These are phyloP conservation scores for Beris morrisii DNA, from an alignment of 2,888 invertebrate species.

Conservation along the genomic window DNA sequence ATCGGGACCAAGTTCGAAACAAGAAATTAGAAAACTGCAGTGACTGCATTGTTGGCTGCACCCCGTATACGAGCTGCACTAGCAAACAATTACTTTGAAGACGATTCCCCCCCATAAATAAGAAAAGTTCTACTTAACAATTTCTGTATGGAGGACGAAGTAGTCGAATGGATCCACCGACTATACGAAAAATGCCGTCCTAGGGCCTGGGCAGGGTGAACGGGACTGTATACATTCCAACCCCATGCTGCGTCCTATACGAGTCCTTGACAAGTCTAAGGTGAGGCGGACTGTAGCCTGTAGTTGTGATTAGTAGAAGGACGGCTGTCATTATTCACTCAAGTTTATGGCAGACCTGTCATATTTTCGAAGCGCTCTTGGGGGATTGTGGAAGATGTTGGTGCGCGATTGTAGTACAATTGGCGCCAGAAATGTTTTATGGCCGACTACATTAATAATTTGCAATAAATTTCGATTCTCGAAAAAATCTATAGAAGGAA, in stretches of 20 bases:
- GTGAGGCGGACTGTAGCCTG: neutral
- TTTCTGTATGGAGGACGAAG: neutral
- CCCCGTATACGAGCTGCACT: neutral
- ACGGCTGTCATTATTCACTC: conserved; percentile 7
- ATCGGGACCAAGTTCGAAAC: neutral
- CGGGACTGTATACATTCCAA: neutral
- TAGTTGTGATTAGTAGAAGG: neutral
- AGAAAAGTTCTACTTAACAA: conserved; percentile 5
- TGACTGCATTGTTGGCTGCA: conserved; percentile 4
- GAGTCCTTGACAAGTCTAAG: neutral
- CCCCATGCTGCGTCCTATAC: neutral
- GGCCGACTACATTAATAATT: no score
- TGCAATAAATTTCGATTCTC: neutral
- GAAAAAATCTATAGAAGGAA: neutral
- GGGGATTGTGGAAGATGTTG: no score
- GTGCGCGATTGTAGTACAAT: no score
- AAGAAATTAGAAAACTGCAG: conserved; percentile 11
- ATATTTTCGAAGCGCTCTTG: neutral
- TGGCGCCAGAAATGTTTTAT: no score
- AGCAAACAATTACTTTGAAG: neutral
- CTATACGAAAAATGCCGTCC: neutral
- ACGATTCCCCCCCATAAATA: neutral
- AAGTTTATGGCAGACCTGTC: conserved; percentile 4
- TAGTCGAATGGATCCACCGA: neutral
- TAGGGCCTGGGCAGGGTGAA: neutral